A percentile compares a stretch with the other conserved stretches of the same genome.
These are phyloP conservation scores for Drosophila mulleri DNA, from an alignment of 2,888 invertebrate species.

Conservation along the genomic window DNA sequence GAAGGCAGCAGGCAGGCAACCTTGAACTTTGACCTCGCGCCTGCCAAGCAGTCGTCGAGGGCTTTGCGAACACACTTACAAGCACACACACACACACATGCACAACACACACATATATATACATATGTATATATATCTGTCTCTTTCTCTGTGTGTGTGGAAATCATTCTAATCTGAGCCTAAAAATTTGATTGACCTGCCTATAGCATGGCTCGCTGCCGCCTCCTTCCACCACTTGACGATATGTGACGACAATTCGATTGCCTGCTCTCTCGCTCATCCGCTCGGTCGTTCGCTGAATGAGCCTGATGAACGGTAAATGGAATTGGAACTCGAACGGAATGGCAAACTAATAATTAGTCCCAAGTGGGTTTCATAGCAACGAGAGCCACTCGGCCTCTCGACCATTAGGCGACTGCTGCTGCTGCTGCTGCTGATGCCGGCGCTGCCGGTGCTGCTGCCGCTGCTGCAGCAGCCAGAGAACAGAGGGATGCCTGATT, in stretches of 20 bases:
- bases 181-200: conserved; percentile 75
- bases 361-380: conserved; percentile 76
- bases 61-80: conserved; percentile 4
- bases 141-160: not conserved
- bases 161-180: conserved; percentile 70
- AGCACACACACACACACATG: not conserved
- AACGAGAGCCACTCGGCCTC: conserved; percentile 48
- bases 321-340: conserved; percentile 43
- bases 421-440: conserved; percentile 1
- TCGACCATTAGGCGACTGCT: conserved; percentile 46
- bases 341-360: conserved; percentile 73
- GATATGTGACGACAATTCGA: conserved; percentile 60
- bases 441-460: not conserved
- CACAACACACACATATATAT: not conserved
- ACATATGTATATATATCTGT: no score
- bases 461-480: conserved; percentile 5
- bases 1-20: conserved; percentile 64
- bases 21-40: conserved; percentile 77
- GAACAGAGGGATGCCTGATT: conserved; percentile 20
- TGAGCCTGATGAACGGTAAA: conserved; percentile 41
- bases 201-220: conserved; percentile 1
- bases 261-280: conserved; percentile 3
- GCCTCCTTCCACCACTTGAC: conserved; percentile 31
- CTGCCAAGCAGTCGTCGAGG: conserved; percentile 18
- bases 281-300: not conserved